Evolutionary conservation across 2,113 vertebrate genomes (phyloP).

Genomic region (Aptenodytes forsteri): DNA sequence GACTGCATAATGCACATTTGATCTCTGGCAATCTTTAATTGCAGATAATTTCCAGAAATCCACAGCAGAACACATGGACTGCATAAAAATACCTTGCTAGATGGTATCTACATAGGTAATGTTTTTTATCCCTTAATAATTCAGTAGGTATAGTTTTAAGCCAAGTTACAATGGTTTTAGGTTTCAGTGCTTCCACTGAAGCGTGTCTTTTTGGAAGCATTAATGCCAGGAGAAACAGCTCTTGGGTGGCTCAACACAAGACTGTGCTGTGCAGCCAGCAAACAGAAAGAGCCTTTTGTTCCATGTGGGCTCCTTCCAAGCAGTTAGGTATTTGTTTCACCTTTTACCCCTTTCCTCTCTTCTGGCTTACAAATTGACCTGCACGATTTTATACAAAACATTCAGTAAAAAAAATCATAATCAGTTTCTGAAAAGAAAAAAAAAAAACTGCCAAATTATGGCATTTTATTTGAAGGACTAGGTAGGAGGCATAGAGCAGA

Average conservation of each 20-base stretch:
- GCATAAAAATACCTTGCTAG: background rate
- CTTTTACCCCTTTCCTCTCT: background rate
- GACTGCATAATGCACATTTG: background rate
- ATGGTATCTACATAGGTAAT: background rate
- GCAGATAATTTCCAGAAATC: background rate
- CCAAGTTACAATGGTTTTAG: background rate
- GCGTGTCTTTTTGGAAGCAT: background rate
- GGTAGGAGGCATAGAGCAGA: background rate
- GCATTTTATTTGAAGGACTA: background rate
- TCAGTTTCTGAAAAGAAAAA: background rate
- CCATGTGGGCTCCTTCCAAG: background rate
- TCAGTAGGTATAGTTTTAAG: background rate
- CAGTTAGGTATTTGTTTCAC: background rate
- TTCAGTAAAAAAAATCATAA: background rate
- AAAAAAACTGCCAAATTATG: background rate
- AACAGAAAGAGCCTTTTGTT: slow-evolving; percentile 19
- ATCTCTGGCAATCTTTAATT: background rate
- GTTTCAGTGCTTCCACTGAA: background rate
- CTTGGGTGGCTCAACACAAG: fast-evolving
- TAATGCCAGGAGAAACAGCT: background rate
- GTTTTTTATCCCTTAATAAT: background rate
- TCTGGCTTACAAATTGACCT: background rate
- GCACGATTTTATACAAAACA: background rate
- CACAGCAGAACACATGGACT: background rate
- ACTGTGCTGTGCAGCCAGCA: background rate